These are phyloP conservation scores for Climacteris rufus DNA, from an alignment of 2,113 vertebrate species.

Conservation along the genomic window DNA sequence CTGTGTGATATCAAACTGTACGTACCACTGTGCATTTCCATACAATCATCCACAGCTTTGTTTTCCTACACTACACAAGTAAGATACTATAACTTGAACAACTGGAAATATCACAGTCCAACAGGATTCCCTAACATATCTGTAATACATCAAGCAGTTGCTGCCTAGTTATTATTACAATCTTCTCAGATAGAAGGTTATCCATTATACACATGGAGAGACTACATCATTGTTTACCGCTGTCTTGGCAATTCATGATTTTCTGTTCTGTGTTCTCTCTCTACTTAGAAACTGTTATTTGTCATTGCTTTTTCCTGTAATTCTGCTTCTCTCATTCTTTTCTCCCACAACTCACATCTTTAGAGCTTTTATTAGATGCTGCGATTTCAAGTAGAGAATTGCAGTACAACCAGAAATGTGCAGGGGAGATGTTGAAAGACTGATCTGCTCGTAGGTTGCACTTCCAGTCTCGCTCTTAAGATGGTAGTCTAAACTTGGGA, in stretches of 20 bases:
- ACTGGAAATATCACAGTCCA: constrained; percentile 34
- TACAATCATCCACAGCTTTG: not conserved
- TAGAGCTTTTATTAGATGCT: not conserved
- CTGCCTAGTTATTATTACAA: not conserved
- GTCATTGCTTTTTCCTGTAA: not conserved
- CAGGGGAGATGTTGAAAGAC: not conserved
- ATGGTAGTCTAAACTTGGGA: not conserved
- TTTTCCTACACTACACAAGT: not conserved
- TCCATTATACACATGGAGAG: not conserved
- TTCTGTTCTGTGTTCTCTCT: not conserved
- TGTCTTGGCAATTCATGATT: not conserved
- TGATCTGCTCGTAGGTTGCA: not conserved
- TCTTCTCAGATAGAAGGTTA: not conserved
- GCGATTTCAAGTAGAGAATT: not conserved
- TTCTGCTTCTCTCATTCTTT: not conserved
- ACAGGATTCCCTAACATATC: not conserved
- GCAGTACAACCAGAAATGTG: not conserved
- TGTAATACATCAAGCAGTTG: not conserved
- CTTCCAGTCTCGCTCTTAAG: constrained; percentile 15
- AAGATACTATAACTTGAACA: not conserved
- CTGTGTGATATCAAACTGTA: not conserved
- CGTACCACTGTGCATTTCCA: not conserved
- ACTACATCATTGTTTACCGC: not conserved
- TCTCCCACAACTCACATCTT: not conserved
- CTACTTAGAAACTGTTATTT: not conserved